A percentile compares a stretch with the other conserved stretches of the same genome.
phyloP scores from a whole-genome alignment of 2,797 vertebrate genomes.

The Cossypha polioptera region DNA sequence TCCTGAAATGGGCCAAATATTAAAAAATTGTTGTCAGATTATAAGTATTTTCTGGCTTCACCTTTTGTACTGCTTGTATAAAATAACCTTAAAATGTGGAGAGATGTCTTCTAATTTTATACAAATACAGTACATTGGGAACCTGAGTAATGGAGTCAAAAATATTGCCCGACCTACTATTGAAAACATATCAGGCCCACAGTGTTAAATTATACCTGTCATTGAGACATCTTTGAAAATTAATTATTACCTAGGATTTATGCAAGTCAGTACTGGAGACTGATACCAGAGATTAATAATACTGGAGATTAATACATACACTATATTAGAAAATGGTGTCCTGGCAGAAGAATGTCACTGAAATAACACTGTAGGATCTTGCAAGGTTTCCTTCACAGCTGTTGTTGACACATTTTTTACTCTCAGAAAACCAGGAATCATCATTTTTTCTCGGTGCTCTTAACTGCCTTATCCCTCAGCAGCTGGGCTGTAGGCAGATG shows the following conservation, averaged over 20 bases:
- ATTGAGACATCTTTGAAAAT: neutral
- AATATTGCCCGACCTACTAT: neutral
- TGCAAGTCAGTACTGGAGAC: neutral
- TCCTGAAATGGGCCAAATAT: neutral
- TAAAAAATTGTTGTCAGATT: neutral
- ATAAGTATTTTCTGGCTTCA: neutral
- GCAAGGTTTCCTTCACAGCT: neutral
- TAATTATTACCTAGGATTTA: neutral
- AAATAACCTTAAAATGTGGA: neutral
- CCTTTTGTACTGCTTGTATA: neutral
- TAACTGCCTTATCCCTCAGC: accelerated
- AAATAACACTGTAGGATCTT: neutral
- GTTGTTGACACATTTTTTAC: neutral
- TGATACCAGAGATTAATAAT: neutral
- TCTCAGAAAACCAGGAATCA: neutral
- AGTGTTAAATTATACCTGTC: neutral
- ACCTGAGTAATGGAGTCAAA: neutral
- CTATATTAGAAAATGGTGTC: neutral
- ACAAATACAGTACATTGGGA: neutral
- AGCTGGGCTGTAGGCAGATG: neutral
- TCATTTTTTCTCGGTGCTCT: neutral
- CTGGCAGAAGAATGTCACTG: neutral
- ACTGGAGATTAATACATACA: neutral
- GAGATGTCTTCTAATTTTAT: neutral
- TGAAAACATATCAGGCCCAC: neutral